These are phyloP conservation scores for Chelon auratus DNA, from an alignment of 2,797 vertebrate species.

Conservation along the genomic window DNA sequence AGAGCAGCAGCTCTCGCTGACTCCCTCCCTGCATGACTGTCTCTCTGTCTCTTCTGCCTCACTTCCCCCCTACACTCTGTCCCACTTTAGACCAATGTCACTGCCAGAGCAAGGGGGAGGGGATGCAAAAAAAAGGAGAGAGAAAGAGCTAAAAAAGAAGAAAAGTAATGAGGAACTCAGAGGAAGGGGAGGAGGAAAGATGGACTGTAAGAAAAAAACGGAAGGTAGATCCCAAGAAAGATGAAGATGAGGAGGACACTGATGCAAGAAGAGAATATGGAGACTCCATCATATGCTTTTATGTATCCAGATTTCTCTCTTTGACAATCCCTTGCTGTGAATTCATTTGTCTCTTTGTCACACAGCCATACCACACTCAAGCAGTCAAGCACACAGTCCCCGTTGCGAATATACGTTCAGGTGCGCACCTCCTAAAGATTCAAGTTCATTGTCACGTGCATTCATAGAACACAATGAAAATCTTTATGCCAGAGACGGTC, in stretches of 20 bases:
- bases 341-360: constrained; percentile 59
- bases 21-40: constrained; percentile 72
- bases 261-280: constrained; percentile 21
- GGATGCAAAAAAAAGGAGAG: constrained; percentile 37
- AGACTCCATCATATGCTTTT: constrained; percentile 40
- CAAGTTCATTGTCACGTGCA: too few relatives aligned
- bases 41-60: constrained; percentile 83
- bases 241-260: constrained; percentile 35
- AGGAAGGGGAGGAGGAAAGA: constrained; percentile 30
- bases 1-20: constrained; percentile 60
- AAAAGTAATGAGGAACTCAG: constrained; percentile 29
- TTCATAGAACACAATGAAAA: too few relatives aligned
- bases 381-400: constrained; percentile 58
- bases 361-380: constrained; percentile 65
- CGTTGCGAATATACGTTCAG: constrained; percentile 43
- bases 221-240: constrained; percentile 32
- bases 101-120: constrained; percentile 78
- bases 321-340: constrained; percentile 35
- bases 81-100: constrained; percentile 88
- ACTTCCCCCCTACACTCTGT: constrained; percentile 81
- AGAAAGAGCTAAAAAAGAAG: constrained; percentile 20
- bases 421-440: too few relatives aligned
- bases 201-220: constrained; percentile 22
- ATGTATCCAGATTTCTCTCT: constrained; percentile 21
- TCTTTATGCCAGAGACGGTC: too few relatives aligned